A percentile compares a stretch with the other conserved stretches of the same genome.
These are phyloP conservation scores for Furcula furcula DNA, from an alignment of 2,888 invertebrate species.

Conservation along the genomic window DNA sequence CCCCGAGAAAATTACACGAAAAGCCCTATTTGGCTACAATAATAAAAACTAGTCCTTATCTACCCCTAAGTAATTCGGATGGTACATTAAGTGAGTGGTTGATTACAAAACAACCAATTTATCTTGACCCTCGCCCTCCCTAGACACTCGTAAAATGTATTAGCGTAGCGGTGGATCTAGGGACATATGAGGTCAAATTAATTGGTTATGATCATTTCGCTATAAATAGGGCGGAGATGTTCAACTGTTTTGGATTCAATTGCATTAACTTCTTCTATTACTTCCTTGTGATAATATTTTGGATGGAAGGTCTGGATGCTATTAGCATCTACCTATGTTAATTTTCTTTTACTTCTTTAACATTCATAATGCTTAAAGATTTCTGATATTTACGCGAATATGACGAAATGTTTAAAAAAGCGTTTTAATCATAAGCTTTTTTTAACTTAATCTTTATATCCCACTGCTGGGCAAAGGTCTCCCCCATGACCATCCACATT, in stretches of 20 bases:
- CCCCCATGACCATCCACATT: too few species aligned
- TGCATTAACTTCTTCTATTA: too few species aligned
- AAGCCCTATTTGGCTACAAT: constrained; percentile 58
- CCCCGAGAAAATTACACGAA: constrained; percentile 35
- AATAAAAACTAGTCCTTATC: constrained; percentile 75
- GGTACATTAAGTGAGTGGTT: constrained; percentile 58
- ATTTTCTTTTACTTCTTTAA: background rate
- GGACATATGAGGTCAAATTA: constrained; percentile 27
- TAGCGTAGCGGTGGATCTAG: constrained; percentile 15
- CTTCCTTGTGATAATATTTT: constrained; percentile 4
- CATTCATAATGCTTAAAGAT: background rate
- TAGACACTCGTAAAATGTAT: constrained; percentile 36
- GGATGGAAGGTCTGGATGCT: constrained; percentile 49
- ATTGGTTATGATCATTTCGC: constrained; percentile 31
- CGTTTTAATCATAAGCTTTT: too few species aligned
- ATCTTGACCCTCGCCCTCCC: constrained; percentile 40
- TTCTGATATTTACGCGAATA: too few species aligned
- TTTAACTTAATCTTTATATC: too few species aligned
- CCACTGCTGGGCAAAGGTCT: too few species aligned
- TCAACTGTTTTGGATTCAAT: too few species aligned
- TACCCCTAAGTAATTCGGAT: constrained; percentile 73
- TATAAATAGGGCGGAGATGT: constrained; percentile 26
- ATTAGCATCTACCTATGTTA: too few species aligned
- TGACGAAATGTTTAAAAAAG: too few species aligned
- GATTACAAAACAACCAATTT: constrained; percentile 60